These are phyloP conservation scores for Cardiocondyla obscurior DNA, from an alignment of 1,140 invertebrate genomes.

Conservation along the genomic window DNA sequence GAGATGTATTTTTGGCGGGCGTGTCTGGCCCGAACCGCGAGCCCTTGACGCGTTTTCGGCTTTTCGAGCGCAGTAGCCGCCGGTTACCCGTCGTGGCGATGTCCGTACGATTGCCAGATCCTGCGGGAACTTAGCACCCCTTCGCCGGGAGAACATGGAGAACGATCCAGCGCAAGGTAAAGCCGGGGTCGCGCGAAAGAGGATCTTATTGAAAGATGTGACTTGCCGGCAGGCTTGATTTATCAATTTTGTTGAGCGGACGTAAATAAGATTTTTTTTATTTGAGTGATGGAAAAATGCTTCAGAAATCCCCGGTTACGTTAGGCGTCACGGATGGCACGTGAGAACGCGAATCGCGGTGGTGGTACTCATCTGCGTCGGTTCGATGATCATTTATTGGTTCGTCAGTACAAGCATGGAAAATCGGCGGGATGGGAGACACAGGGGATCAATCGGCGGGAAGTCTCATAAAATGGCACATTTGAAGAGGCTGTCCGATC, in stretches of 20 bases:
- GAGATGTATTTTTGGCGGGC: conserved; percentile 69
- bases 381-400: conserved; percentile 70
- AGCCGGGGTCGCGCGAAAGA: too few relatives aligned
- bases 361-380: conserved; percentile 62
- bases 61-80: conserved; percentile 50
- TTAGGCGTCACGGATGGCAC: conserved; percentile 61
- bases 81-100: conserved; percentile 36
- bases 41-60: conserved; percentile 40
- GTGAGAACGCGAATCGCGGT: conserved; percentile 57
- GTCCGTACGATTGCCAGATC: conserved; percentile 9
- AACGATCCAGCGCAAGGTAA: conserved; percentile 34
- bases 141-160: conserved; percentile 24
- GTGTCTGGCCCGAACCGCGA: conserved; percentile 45
- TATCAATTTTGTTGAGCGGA: neutral
- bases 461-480: conserved; percentile 13
- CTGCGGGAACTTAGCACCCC: neutral
- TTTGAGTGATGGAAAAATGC: neutral
- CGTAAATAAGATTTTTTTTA: neutral
- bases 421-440: conserved; percentile 18
- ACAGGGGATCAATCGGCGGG: neutral
- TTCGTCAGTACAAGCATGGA: conserved; percentile 67
- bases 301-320: conserved; percentile 69
- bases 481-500: conserved; percentile 22
- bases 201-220: neutral
- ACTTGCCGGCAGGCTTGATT: neutral